These are phyloP conservation scores for Oryzias woworae DNA, from an alignment of 2,113 vertebrate species.

Conservation along the genomic window DNA sequence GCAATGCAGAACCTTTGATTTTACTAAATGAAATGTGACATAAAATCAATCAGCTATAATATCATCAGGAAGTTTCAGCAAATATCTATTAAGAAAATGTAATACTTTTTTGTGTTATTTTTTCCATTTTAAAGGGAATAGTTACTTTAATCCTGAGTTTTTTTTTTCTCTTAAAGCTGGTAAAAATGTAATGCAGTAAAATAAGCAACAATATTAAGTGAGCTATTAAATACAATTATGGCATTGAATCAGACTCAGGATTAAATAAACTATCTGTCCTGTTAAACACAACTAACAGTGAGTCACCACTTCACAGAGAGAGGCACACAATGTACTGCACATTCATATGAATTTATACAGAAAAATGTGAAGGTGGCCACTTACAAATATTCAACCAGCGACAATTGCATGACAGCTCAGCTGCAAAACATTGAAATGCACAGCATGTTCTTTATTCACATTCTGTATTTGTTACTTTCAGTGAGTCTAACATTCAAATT, in stretches of 20 bases:
- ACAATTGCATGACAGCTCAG: background rate
- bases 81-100: background rate
- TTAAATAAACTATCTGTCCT: conserved; percentile 13
- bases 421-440: conserved; percentile 25
- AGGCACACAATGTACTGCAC: conserved; percentile 60
- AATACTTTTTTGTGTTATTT: background rate
- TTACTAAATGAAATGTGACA: conserved; percentile 18
- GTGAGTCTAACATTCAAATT: conserved; percentile 65
- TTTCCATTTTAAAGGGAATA: conserved; percentile 3
- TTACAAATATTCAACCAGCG: conserved; percentile 16
- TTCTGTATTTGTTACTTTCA: conserved; percentile 68
- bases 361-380: conserved; percentile 23
- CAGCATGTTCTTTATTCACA: conserved; percentile 41
- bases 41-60: conserved; percentile 14
- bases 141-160: conserved; percentile 23
- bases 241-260: background rate
- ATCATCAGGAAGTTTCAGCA: background rate
- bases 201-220: background rate
- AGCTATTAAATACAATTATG: background rate
- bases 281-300: conserved; percentile 30
- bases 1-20: conserved; percentile 6
- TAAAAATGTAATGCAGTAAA: background rate
- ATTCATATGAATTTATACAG: conserved; percentile 49
- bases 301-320: conserved; percentile 26
- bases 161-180: background rate